Evolutionary conservation across 1,140 invertebrate species (phyloP).

Genomic region (Pteromalus puparum): DNA sequence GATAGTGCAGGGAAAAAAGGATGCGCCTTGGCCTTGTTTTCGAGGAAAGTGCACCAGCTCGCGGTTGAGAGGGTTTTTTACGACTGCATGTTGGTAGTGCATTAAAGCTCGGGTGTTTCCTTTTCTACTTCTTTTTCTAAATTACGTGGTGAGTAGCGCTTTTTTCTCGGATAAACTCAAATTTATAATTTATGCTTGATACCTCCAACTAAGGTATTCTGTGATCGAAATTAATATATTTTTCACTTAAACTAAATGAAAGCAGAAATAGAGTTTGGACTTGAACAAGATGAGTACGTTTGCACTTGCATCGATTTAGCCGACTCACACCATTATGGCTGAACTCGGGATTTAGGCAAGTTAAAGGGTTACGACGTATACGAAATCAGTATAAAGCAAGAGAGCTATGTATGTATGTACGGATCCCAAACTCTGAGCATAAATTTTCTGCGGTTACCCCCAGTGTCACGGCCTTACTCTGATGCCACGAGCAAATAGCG

Average conservation of each 20-base stretch:
- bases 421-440: background rate
- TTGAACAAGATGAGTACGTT: too few species aligned
- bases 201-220: too few species aligned
- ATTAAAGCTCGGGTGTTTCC: background rate
- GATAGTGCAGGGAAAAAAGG: background rate
- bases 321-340: too few species aligned
- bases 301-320: background rate
- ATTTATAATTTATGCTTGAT: too few species aligned
- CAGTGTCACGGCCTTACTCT: background rate
- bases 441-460: background rate
- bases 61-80: background rate
- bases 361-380: background rate
- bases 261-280: too few species aligned
- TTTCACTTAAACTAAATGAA: too few species aligned
- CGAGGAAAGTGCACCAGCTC: background rate
- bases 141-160: too few species aligned
- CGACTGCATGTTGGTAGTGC: background rate
- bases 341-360: background rate
- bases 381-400: background rate
- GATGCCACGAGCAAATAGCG: background rate
- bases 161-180: too few species aligned
- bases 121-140: too few species aligned
- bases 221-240: too few species aligned
- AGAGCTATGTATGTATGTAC: background rate
- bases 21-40: conserved; percentile 18